phyloP scores from a whole-genome alignment of 2,113 vertebrate genomes.

The Empidonax alnorum region DNA sequence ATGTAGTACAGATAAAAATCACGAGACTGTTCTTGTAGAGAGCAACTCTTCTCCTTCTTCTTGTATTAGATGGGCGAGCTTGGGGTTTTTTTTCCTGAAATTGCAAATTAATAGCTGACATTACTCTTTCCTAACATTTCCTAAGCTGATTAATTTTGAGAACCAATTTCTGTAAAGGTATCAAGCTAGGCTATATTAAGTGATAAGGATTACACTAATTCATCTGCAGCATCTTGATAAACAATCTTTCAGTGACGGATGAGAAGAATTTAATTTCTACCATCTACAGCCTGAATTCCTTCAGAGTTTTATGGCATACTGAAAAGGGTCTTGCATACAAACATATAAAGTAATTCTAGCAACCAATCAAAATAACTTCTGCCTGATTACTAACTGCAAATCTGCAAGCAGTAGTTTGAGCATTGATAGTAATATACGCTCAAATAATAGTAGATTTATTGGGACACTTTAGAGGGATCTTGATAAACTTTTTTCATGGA shows the following conservation, averaged over 20 bases:
- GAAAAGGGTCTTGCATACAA: neutral
- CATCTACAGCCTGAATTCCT: neutral
- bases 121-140: constrained; percentile 40
- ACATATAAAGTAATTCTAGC: neutral
- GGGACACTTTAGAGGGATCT: neutral
- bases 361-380: neutral
- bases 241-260: constrained; percentile 39
- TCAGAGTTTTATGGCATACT: constrained; percentile 14
- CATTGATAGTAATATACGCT: neutral
- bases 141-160: constrained; percentile 68
- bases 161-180: constrained; percentile 52
- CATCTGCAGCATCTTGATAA: constrained; percentile 63
- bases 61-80: neutral
- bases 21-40: neutral
- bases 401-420: neutral
- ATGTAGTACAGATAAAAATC: neutral
- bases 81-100: neutral
- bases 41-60: neutral
- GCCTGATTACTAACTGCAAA: neutral
- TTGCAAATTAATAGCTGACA: neutral
- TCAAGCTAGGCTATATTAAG: constrained; percentile 26
- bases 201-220: constrained; percentile 64
- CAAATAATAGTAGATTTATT: neutral
- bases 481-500: neutral
- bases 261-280: constrained; percentile 52